phyloP scores from a whole-genome alignment of 2,113 vertebrate species.

The Andinoacara biseriatus region DNA sequence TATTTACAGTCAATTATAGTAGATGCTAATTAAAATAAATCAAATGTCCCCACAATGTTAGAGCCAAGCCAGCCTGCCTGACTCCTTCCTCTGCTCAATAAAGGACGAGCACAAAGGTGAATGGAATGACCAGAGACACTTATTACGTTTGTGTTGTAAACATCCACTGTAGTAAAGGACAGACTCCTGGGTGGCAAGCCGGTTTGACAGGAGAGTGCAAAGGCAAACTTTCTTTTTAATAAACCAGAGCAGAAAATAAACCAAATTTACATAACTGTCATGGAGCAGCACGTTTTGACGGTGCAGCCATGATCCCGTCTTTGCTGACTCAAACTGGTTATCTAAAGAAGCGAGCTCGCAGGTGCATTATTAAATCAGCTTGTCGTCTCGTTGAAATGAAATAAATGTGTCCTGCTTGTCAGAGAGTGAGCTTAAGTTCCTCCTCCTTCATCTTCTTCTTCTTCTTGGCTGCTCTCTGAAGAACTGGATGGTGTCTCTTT shows the following conservation, averaged over 20 bases:
- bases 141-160: neutral
- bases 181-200: neutral
- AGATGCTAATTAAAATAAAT: neutral
- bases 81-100: constrained; percentile 1
- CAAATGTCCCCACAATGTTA: neutral
- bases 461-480: constrained; percentile 7
- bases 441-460: neutral
- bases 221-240: neutral
- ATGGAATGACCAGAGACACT: fast-evolving
- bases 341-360: constrained; percentile 25
- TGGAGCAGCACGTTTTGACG: constrained; percentile 42
- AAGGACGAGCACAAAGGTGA: neutral
- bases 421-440: neutral
- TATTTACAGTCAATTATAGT: neutral
- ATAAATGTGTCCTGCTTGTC: constrained; percentile 14
- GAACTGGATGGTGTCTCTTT: constrained; percentile 40
- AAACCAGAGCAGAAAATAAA: constrained; percentile 7
- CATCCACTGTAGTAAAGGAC: neutral
- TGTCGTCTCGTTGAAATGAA: constrained; percentile 7
- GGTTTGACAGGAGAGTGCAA: neutral
- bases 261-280: constrained; percentile 53
- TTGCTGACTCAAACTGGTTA: constrained; percentile 31
- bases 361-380: constrained; percentile 32
- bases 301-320: constrained; percentile 21
- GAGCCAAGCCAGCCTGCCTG: neutral